These are phyloP conservation scores for Rhadina sibilatrix DNA, from an alignment of 2,113 vertebrate genomes.

Conservation along the genomic window DNA sequence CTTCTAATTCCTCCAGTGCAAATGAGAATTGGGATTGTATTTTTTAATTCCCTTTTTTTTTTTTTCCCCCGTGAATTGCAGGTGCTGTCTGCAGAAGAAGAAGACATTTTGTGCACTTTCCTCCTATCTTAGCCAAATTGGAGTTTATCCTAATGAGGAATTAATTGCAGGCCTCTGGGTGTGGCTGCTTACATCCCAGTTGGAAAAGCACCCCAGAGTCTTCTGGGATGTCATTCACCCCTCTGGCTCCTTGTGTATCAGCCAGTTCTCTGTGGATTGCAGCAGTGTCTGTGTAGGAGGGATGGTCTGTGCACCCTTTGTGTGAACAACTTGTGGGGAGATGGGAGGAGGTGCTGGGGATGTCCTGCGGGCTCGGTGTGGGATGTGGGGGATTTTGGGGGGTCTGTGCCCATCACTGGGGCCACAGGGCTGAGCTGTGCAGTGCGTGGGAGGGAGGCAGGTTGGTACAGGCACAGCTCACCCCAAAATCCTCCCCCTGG, in stretches of 20 bases:
- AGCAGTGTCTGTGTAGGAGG: neutral
- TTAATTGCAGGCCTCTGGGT: neutral
- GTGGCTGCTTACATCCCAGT: neutral
- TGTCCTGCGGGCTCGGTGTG: fast-evolving
- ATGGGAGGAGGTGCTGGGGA: neutral
- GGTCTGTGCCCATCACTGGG: neutral
- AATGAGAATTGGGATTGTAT: neutral
- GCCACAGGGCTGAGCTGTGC: neutral
- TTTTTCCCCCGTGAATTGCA: fast-evolving
- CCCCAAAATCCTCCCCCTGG: neutral
- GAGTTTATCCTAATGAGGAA: neutral
- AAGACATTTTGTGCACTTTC: neutral
- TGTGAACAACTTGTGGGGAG: neutral
- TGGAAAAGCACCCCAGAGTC: neutral
- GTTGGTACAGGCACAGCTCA: neutral
- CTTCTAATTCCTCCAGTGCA: neutral
- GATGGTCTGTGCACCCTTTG: neutral
- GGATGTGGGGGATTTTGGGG: neutral
- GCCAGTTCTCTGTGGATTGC: neutral
- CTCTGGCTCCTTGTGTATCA: neutral
- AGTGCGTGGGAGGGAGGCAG: neutral
- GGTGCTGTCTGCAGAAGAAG: neutral
- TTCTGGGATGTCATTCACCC: neutral
- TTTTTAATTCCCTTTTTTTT: neutral
- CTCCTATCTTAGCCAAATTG: neutral